A percentile compares a stretch with the other conserved stretches of the same genome.
These are phyloP conservation scores for Ophioninae sp. DNA, from an alignment of 2,888 invertebrate genomes.

Conservation along the genomic window DNA sequence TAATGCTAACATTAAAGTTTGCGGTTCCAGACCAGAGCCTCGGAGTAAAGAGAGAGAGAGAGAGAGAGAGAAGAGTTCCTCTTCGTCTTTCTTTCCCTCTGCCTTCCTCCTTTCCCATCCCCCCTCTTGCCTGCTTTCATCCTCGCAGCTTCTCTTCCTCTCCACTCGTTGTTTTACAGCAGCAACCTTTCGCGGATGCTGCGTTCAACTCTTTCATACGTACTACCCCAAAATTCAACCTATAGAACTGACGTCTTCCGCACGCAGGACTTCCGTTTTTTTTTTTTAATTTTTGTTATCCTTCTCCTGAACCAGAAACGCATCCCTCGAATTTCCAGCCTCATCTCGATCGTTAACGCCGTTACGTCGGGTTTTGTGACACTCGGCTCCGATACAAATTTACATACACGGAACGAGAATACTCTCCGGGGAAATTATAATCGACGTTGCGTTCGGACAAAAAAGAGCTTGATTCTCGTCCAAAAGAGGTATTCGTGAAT, in stretches of 20 bases:
- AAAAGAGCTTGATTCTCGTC: conserved; percentile 34
- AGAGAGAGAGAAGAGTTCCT: conserved; percentile 56
- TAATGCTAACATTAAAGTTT: conserved; percentile 81
- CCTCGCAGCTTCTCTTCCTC: conserved; percentile 10
- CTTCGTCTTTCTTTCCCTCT: conserved; percentile 50
- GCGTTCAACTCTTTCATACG: conserved; percentile 28
- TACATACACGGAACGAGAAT: conserved; percentile 37
- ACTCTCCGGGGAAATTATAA: conserved; percentile 65
- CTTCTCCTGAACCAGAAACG: not conserved
- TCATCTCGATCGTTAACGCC: conserved; percentile 10
- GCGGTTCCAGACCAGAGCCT: conserved; percentile 79
- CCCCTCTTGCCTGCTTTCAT: conserved; percentile 35
- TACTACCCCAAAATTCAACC: conserved; percentile 17
- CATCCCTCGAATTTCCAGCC: conserved; percentile 5
- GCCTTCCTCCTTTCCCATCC: conserved; percentile 37
- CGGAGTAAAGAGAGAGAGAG: conserved; percentile 56
- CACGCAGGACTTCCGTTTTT: not conserved
- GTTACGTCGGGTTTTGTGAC: conserved; percentile 15
- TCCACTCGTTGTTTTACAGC: conserved; percentile 38
- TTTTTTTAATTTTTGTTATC: conserved; percentile 1
- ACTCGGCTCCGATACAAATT: conserved; percentile 52
- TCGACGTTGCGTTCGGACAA: conserved; percentile 34
- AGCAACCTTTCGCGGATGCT: conserved; percentile 38
- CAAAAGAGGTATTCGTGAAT: not conserved
- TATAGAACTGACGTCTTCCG: conserved; percentile 16